Conservation (phyloP, 2,113 vertebrate genomes). For the Limanda limanda region DNA sequence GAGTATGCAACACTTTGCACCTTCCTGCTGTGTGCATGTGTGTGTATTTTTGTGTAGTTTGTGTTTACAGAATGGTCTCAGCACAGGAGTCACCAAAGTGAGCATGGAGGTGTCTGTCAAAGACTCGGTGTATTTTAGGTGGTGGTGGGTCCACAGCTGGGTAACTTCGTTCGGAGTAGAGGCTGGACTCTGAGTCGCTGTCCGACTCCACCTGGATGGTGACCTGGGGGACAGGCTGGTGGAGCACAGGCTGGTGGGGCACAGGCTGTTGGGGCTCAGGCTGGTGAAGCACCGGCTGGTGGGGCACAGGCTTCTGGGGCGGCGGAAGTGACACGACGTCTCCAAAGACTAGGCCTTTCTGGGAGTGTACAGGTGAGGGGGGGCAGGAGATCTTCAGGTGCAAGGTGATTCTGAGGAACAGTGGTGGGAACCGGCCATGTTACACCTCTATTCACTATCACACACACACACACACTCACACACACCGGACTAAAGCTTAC, state of each 20-base stretch:
- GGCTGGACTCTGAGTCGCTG: slow-evolving; percentile 76
- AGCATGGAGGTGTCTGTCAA: neutral
- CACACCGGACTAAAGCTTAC: no score
- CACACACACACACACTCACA: slow-evolving; percentile 16
- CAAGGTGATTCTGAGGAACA: slow-evolving; percentile 86
- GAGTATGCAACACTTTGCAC: neutral
- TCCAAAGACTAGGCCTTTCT: slow-evolving; percentile 38
- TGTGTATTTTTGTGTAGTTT: neutral
- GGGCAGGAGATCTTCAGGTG: slow-evolving; percentile 93
- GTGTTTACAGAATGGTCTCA: slow-evolving; percentile 86
- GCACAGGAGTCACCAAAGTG: slow-evolving; percentile 72
- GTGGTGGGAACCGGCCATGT: slow-evolving; percentile 44
- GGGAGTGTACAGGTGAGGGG: slow-evolving; percentile 82
- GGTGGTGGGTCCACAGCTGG: neutral
- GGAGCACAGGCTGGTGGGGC: no score
- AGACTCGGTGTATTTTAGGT: slow-evolving; percentile 3
- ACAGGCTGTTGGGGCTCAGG: no score
- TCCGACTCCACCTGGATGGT: slow-evolving; percentile 89
- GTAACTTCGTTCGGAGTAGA: slow-evolving; percentile 46
- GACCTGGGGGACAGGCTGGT: slow-evolving; percentile 58
- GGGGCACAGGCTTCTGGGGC: slow-evolving; percentile 76
- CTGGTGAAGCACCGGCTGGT: slow-evolving; percentile 13
- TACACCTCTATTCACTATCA: slow-evolving; percentile 34
- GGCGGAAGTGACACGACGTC: slow-evolving; percentile 70
- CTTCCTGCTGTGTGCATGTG: neutral